Evolutionary conservation across 2,888 invertebrate species (phyloP).

Genomic region (Stictocephala bisonia): DNA sequence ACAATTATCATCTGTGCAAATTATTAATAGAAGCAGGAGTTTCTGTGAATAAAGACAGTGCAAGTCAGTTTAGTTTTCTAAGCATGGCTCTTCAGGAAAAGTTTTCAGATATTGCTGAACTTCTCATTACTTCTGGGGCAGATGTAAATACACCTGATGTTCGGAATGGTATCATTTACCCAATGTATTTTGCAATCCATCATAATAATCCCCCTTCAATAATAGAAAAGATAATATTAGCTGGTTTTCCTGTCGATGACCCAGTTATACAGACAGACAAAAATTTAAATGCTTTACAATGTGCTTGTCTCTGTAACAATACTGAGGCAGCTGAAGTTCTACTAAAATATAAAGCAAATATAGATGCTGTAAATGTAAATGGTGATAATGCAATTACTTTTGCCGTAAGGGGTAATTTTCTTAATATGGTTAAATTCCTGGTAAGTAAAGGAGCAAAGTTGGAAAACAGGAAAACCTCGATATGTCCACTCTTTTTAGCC

Average conservation of each 20-base stretch:
- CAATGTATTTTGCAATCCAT: constrained; percentile 21
- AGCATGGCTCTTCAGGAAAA: background rate
- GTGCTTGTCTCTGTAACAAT: constrained; percentile 11
- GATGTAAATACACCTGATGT: background rate
- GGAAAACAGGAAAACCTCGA: constrained; percentile 4
- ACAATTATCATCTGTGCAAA: constrained; percentile 3
- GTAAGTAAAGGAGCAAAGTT: background rate
- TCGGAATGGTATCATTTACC: background rate
- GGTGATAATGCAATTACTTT: background rate
- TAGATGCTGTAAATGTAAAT: background rate
- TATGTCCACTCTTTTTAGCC: constrained; percentile 10
- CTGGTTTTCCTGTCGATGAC: background rate
- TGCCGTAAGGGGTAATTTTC: background rate
- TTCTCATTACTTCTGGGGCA: background rate
- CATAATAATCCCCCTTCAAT: background rate
- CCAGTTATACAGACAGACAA: background rate
- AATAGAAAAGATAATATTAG: background rate
- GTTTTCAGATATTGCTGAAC: background rate
- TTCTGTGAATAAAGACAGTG: background rate
- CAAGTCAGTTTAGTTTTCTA: background rate
- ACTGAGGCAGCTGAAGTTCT: background rate
- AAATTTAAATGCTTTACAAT: background rate
- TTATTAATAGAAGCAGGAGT: background rate
- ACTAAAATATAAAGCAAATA: background rate
- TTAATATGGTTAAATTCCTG: background rate